These are phyloP conservation scores for Eublepharis macularius DNA, from an alignment of 2,113 vertebrate genomes.

Conservation along the genomic window DNA sequence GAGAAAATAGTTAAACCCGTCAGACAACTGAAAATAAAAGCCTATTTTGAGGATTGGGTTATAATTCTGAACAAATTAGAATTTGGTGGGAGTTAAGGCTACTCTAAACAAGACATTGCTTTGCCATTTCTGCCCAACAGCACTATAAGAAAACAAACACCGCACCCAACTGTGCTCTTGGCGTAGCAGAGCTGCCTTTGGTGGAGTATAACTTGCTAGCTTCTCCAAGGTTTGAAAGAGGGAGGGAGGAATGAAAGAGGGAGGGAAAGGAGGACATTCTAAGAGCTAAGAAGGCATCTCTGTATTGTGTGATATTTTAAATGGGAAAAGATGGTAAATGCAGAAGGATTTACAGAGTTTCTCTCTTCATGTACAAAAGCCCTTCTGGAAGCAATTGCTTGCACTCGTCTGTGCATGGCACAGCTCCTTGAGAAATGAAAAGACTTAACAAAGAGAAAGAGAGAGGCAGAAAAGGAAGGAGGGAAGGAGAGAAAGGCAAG, in stretches of 20 bases:
- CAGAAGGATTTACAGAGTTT: neutral
- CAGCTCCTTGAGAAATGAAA: conserved; percentile 9
- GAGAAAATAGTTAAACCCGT: neutral
- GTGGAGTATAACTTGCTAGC: neutral
- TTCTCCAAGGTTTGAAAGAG: neutral
- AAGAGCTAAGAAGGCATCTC: neutral
- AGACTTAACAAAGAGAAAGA: neutral
- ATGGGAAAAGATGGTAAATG: neutral
- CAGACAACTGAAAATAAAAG: neutral
- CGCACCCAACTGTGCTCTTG: neutral
- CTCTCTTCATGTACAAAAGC: conserved; percentile 4
- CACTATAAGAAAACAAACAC: neutral
- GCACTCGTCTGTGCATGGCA: neutral
- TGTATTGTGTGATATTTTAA: rapidly evolving
- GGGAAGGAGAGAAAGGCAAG: rapidly evolving
- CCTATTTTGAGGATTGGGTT: neutral
- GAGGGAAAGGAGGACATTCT: rapidly evolving
- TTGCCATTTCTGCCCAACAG: neutral
- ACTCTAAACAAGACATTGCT: rapidly evolving
- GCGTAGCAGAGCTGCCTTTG: neutral
- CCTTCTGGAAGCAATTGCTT: neutral
- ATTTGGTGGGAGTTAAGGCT: neutral
- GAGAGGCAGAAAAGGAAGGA: neutral
- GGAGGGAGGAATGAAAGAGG: neutral
- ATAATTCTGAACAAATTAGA: neutral